Conservation (phyloP, 1,140 invertebrate genomes). For the Protaetia brevitarsis region DNA sequence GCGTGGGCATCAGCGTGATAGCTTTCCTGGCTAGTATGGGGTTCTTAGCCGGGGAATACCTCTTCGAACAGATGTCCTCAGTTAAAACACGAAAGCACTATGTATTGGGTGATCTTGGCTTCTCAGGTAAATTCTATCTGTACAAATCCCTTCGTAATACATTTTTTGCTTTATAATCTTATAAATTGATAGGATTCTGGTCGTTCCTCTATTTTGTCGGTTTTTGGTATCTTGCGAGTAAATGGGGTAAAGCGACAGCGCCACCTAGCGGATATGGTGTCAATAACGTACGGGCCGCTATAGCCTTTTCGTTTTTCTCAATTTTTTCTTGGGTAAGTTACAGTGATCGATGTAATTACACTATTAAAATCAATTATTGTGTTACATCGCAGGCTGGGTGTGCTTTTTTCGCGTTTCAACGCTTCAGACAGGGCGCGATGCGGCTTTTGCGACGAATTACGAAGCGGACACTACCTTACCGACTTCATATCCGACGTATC, state of each 20-base stretch:
- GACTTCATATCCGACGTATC: slow-evolving; percentile 73
- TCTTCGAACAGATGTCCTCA: slow-evolving; percentile 97
- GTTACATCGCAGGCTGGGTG: slow-evolving; percentile 88
- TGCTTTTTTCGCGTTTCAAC: slow-evolving; percentile 88
- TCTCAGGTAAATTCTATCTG: slow-evolving; percentile 66
- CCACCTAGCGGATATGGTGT: slow-evolving; percentile 64
- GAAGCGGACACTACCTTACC: slow-evolving; percentile 70
- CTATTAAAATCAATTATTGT: not conserved
- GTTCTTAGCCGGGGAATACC: slow-evolving; percentile 87
- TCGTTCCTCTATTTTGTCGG: slow-evolving; percentile 92
- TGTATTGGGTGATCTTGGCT: slow-evolving; percentile 85
- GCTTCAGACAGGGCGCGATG: slow-evolving; percentile 88
- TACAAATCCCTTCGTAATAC: not conserved
- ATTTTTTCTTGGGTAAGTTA: slow-evolving; percentile 88
- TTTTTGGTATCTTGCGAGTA: slow-evolving; percentile 90
- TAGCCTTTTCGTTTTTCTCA: slow-evolving; percentile 94
- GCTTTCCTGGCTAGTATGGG: slow-evolving; percentile 87
- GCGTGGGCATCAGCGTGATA: slow-evolving; percentile 86
- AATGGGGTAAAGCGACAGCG: slow-evolving; percentile 79
- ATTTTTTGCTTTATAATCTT: not conserved
- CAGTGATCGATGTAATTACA: not conserved
- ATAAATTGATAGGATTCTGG: slow-evolving; percentile 74
- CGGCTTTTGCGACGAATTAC: slow-evolving; percentile 85
- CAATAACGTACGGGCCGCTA: slow-evolving; percentile 86
- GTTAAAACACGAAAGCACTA: slow-evolving; percentile 95